A percentile compares a stretch with the other conserved stretches of the same genome.
phyloP scores from a whole-genome alignment of 1,140 invertebrate species.

The Temnothorax curvispinosus region DNA sequence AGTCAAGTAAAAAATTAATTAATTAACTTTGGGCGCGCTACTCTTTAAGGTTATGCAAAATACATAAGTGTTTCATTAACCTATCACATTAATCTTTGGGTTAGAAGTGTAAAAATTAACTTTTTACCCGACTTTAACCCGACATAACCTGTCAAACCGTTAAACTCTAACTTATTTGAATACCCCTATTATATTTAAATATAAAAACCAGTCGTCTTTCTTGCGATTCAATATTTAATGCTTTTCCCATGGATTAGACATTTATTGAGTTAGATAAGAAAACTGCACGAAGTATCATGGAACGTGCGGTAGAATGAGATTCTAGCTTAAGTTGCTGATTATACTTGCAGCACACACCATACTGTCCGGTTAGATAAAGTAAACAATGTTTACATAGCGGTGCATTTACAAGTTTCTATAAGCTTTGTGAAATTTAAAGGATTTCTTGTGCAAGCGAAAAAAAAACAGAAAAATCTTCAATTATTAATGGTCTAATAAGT shows the following conservation, averaged over 20 bases:
- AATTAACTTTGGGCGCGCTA: too few species aligned
- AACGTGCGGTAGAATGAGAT: conserved; percentile 64
- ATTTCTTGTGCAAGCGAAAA: neutral
- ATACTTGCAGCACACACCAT: conserved; percentile 60
- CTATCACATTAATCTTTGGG: too few species aligned
- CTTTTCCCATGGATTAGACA: conserved; percentile 21
- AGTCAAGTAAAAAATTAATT: too few species aligned
- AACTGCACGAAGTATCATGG: conserved; percentile 20
- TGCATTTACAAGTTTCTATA: conserved; percentile 22
- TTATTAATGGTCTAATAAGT: conserved; percentile 33
- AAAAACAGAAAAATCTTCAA: neutral
- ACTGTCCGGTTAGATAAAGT: conserved; percentile 37
- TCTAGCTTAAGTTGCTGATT: conserved; percentile 63
- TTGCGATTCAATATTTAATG: neutral
- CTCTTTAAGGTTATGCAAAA: too few species aligned
- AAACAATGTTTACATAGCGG: conserved; percentile 57
- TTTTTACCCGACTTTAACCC: too few species aligned
- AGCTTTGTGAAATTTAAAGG: conserved; percentile 27
- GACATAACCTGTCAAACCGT: too few species aligned
- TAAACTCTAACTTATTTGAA: too few species aligned
- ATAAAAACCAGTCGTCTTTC: neutral
- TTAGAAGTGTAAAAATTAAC: too few species aligned
- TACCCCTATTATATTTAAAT: neutral
- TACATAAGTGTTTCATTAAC: too few species aligned
- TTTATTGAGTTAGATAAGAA: conserved; percentile 56